Base-by-base conservation (phyloP, 2,113 vertebrate genomes). In the Dipodomys merriami region DNA sequence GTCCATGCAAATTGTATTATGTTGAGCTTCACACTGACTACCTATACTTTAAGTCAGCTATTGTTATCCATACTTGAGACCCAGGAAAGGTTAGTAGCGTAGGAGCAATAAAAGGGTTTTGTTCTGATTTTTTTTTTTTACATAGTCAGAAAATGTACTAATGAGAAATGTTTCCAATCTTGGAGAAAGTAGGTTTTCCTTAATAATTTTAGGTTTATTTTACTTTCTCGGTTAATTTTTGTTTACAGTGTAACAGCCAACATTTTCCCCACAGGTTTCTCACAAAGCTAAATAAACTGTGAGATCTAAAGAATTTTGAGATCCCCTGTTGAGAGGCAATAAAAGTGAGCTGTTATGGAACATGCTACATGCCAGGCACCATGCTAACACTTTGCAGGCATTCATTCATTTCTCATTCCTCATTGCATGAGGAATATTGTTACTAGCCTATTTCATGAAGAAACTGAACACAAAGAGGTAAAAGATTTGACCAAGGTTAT, bases 181-280 rank as follows among this genome's bases (percentile, higher is more conserved):
- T 84, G 60, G 65, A 68, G 81, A 74, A 89, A 53, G 89, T 77
- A 60, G 13, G 18, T 86, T 95, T 81, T 67, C 44, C 11, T 12
- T 80, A 67, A 72, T 86, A 79, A 92, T 93, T 93, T 90, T 72
- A 85, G 57, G n/a, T 69, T 88, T 90, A 60, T 93, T 89, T 91
- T 87, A 87, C 64, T 87, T 77, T 86, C 44, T 93, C 16, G 68
- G 82, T 72, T 81, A 68, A 65, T 65, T 83, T 89, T 94, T 79
- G 20, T 67, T 71, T 85, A 69, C 18, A 91, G 27, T 30, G 23
- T 88, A 71, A 65, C n/a, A 79, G 27, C 27, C 35, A 91, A n/a
- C 15, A 18, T 29, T 80, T 86, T 93, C 72, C 69, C 49, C 6
- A 23, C 16, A 33, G 9, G 11, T 76, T 91, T 93, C 22, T 83